phyloP scores from a whole-genome alignment of 2,888 invertebrate species.

The Diplolepis rosae region DNA sequence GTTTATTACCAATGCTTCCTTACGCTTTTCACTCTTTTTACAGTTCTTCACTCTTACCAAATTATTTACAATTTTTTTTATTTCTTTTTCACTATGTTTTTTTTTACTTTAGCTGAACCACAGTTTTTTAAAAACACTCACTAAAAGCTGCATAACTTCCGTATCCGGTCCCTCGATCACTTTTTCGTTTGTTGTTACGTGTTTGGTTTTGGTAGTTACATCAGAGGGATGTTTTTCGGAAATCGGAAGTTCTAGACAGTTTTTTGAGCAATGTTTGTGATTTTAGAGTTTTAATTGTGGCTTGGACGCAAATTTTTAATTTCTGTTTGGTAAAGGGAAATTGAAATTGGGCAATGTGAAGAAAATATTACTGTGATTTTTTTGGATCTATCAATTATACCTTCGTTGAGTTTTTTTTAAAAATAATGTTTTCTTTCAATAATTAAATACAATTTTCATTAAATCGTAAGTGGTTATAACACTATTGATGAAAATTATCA shows the following conservation, averaged over 20 bases:
- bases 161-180: conserved; percentile 42
- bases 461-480: background rate
- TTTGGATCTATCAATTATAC: background rate
- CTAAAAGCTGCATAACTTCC: conserved; percentile 1
- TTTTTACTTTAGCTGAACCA: background rate
- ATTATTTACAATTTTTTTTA: background rate
- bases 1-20: conserved; percentile 36
- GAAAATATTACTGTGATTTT: background rate
- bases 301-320: background rate
- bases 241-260: conserved; percentile 36
- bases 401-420: background rate
- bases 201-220: conserved; percentile 46
- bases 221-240: background rate
- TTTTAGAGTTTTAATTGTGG: background rate
- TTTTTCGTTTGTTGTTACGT: conserved; percentile 50
- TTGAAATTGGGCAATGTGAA: background rate
- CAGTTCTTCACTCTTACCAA: background rate
- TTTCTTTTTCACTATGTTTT: background rate
- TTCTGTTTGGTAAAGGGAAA: conserved; percentile 7
- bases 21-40: conserved; percentile 37
- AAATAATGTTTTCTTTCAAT: background rate
- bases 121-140: background rate
- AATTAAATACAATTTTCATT: background rate
- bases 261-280: conserved; percentile 42
- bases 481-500: no score